Percentiles rank a stretch among this genome's conserved stretches.
Evolutionary conservation across 2,888 invertebrate genomes (phyloP).

Genomic region (Drosophila ezoana): DNA sequence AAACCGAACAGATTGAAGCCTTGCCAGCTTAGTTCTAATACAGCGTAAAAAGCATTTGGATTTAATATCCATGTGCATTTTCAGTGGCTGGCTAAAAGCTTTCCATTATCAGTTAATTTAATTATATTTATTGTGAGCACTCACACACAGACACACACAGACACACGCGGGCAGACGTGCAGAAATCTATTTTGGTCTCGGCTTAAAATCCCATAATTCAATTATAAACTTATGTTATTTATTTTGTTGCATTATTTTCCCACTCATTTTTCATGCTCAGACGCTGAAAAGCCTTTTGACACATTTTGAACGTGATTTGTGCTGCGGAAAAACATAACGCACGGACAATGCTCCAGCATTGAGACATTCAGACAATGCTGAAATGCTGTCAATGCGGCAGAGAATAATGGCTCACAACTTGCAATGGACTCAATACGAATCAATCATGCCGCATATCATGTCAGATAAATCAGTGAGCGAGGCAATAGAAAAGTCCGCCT

Average conservation of each 20-base stretch:
- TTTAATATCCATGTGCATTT: background rate
- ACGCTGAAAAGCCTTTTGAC: slow-evolving; percentile 34
- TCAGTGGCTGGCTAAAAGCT: slow-evolving; percentile 26
- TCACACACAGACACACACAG: background rate
- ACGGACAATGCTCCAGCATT: slow-evolving; percentile 44
- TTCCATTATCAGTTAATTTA: slow-evolving; percentile 39
- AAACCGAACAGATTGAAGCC: background rate
- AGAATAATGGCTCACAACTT: slow-evolving; percentile 31
- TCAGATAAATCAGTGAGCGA: slow-evolving; percentile 53
- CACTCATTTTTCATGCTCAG: slow-evolving; percentile 17
- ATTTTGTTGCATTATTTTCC: slow-evolving; percentile 5
- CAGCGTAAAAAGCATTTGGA: slow-evolving; percentile 9
- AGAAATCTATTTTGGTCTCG: slow-evolving; percentile 31
- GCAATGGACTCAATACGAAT: slow-evolving; percentile 61
- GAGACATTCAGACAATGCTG: slow-evolving; percentile 42
- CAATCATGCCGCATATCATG: slow-evolving; percentile 69
- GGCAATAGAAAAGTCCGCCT: background rate
- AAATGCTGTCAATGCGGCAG: slow-evolving; percentile 35
- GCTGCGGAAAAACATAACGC: slow-evolving; percentile 15
- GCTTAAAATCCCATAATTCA: slow-evolving; percentile 47
- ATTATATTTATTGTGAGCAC: slow-evolving; percentile 31
- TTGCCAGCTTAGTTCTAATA: background rate
- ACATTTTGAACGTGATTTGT: slow-evolving; percentile 45
- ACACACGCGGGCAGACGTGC: background rate
- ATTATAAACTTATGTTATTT: slow-evolving; percentile 46